These are phyloP conservation scores for Sebastes diploproa DNA, from an alignment of 2,797 vertebrate species.

Conservation along the genomic window DNA sequence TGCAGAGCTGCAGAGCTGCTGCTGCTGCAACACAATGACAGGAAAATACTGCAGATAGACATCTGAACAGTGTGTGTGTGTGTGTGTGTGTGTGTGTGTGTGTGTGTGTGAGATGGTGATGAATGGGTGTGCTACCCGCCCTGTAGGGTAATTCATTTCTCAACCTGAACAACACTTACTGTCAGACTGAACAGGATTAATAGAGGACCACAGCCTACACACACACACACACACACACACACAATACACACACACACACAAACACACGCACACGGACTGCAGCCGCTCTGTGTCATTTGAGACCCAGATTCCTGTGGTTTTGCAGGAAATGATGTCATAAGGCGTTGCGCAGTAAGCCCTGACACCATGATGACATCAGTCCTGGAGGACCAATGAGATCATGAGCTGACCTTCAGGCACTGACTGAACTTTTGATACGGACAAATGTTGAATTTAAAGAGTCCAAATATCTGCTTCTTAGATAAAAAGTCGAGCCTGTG, in stretches of 20 bases:
- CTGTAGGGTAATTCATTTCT: constrained; percentile 64
- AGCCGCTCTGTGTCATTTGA: not conserved
- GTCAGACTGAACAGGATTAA: constrained; percentile 62
- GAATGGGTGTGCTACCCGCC: constrained; percentile 43
- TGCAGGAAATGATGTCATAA: constrained; percentile 45
- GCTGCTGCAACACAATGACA: constrained; percentile 33
- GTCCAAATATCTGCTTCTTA: not conserved
- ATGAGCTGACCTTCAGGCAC: constrained; percentile 4
- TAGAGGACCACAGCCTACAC: constrained; percentile 17
- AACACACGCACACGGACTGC: not conserved
- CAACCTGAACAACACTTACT: constrained; percentile 65
- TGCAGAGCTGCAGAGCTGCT: constrained; percentile 13
- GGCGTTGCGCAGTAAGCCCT: not conserved
- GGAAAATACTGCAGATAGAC: constrained; percentile 34
- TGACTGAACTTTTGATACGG: not conserved
- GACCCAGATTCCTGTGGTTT: constrained; percentile 2
- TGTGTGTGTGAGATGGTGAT: constrained; percentile 35
- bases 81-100: constrained; percentile 18
- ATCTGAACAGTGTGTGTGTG: constrained; percentile 13
- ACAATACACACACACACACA: constrained; percentile 8
- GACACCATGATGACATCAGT: constrained; percentile 32
- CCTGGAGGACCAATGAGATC: constrained; percentile 41
- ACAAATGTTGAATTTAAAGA: not conserved
- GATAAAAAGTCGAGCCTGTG: not conserved
- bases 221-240: not conserved